phyloP scores from a whole-genome alignment of 2,888 invertebrate species.

The Mactromeris polynyma region DNA sequence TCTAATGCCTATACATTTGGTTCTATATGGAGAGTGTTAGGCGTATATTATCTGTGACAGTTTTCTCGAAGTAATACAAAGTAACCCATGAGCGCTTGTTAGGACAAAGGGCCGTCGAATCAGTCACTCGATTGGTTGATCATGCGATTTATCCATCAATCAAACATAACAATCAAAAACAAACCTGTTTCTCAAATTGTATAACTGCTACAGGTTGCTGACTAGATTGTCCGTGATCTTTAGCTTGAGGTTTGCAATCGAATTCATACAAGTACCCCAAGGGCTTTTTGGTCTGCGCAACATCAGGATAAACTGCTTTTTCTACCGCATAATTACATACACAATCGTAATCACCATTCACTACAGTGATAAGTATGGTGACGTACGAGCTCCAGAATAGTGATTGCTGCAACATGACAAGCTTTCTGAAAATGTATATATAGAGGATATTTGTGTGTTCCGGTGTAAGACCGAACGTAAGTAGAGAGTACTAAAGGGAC shows the following conservation, averaged over 20 bases:
- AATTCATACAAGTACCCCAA: constrained; percentile 30
- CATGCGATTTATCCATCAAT: too few species aligned
- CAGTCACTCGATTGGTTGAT: too few species aligned
- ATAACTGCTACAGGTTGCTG: not conserved
- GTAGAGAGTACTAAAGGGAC: too few species aligned
- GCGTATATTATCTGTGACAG: too few species aligned
- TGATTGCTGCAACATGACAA: not conserved
- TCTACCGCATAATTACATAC: constrained; percentile 33
- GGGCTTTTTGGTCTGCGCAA: not conserved
- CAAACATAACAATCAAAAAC: not conserved
- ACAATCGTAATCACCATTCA: constrained; percentile 19
- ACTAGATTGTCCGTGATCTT: too few species aligned
- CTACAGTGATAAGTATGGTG: not conserved
- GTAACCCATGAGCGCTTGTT: too few species aligned
- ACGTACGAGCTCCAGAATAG: not conserved
- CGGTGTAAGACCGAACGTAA: too few species aligned
- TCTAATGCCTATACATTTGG: too few species aligned
- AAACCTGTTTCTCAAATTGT: constrained; percentile 17
- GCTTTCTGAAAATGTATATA: not conserved
- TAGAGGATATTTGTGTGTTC: too few species aligned
- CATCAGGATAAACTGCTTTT: not conserved
- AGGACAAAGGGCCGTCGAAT: too few species aligned
- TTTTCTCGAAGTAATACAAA: too few species aligned
- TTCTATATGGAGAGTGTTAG: too few species aligned
- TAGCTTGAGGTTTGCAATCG: constrained; percentile 11